Evolutionary conservation across 2,113 vertebrate species (phyloP).

Genomic region (Neodontobutis hainanensis): DNA sequence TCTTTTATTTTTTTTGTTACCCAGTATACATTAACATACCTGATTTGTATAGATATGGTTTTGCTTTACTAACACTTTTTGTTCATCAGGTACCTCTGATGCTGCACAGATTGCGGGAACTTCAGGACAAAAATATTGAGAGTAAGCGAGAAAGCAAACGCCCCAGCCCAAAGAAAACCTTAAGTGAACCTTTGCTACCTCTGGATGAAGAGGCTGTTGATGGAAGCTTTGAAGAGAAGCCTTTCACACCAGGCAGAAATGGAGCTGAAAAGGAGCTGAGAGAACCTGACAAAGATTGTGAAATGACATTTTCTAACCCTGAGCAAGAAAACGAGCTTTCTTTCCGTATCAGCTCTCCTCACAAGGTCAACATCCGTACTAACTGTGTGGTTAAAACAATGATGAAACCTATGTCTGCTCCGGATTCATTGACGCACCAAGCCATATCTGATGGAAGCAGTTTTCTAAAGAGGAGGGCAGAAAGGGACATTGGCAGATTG

Average conservation of each 20-base stretch:
- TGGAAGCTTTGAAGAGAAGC: constrained; percentile 87
- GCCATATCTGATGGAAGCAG: constrained; percentile 70
- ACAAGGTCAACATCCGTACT: constrained; percentile 83
- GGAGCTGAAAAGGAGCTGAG: constrained; percentile 55
- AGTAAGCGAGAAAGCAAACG: constrained; percentile 88
- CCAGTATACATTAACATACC: not conserved
- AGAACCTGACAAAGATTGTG: constrained; percentile 35
- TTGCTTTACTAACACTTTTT: not conserved
- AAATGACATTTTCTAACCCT: constrained; percentile 59
- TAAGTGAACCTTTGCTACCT: constrained; percentile 85
- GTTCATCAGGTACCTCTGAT: constrained; percentile 90
- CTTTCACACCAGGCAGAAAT: constrained; percentile 69
- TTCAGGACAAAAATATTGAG: constrained; percentile 89
- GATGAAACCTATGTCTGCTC: constrained; percentile 80
- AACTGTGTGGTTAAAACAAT: constrained; percentile 83
- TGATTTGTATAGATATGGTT: not conserved
- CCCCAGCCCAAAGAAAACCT: constrained; percentile 86
- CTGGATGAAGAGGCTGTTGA: constrained; percentile 95
- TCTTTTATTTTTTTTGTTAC: not conserved
- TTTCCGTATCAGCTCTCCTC: constrained; percentile 84
- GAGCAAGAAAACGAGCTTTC: constrained; percentile 84
- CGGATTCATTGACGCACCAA: constrained; percentile 39
- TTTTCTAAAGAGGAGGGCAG: constrained; percentile 78
- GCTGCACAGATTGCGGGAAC: constrained; percentile 89
- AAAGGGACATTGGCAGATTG: constrained; percentile 84